phyloP scores from a whole-genome alignment of 2,888 invertebrate species.

The Caenorhabditis sp. region DNA sequence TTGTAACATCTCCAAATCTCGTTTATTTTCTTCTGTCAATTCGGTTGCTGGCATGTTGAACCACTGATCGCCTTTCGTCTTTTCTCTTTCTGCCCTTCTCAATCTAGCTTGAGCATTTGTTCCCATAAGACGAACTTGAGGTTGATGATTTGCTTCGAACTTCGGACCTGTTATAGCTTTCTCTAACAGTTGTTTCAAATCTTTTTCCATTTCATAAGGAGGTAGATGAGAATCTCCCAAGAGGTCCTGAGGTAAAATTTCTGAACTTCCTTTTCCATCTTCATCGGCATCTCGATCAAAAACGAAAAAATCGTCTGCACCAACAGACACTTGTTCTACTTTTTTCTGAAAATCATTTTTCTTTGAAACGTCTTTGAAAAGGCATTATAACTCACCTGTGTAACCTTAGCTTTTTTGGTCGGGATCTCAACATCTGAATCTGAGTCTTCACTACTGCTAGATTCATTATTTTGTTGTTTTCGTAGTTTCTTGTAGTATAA shows the following conservation, averaged over 20 bases:
- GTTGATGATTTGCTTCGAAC: constrained; percentile 46
- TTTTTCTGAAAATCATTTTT: background rate
- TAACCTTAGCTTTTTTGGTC: constrained; percentile 5
- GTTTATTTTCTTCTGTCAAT: constrained; percentile 82
- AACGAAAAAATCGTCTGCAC: constrained; percentile 27
- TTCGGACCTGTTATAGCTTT: constrained; percentile 46
- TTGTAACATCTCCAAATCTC: constrained; percentile 85
- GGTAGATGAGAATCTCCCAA: constrained; percentile 10
- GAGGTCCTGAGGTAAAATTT: constrained; percentile 7
- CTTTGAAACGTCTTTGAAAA: background rate
- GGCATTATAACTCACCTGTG: background rate
- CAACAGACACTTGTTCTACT: background rate
- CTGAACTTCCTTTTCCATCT: constrained; percentile 12
- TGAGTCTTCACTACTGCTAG: constrained; percentile 24
- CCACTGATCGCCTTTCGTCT: constrained; percentile 88
- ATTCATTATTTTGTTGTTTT: constrained; percentile 22
- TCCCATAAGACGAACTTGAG: constrained; percentile 37
- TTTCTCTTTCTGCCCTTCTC: constrained; percentile 78
- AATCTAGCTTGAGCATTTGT: constrained; percentile 35
- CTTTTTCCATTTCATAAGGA: constrained; percentile 45
- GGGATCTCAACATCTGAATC: constrained; percentile 32
- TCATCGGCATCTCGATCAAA: constrained; percentile 21
- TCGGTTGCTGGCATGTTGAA: constrained; percentile 85
- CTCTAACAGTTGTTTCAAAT: constrained; percentile 38
- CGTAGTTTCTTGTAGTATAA: constrained; percentile 38